A percentile compares a stretch with the other conserved stretches of the same genome.
Evolutionary conservation across 2,888 invertebrate species (phyloP).

Genomic region (Lasioglossum marginatum): DNA sequence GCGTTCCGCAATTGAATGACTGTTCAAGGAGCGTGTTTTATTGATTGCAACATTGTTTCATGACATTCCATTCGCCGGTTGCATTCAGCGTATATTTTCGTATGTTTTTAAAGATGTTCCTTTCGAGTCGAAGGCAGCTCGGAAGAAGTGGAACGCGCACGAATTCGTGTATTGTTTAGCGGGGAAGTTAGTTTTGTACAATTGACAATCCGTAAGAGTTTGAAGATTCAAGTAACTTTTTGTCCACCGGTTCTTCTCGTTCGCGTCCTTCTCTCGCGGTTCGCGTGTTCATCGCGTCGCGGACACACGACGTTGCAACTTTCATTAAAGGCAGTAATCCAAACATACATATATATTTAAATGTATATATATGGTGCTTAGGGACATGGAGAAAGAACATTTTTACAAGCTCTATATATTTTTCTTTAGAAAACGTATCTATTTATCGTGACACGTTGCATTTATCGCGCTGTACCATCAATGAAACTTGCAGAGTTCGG

Average conservation of each 20-base stretch:
- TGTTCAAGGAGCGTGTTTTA: slow-evolving; percentile 5
- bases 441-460: slow-evolving; percentile 36
- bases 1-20: slow-evolving; percentile 7
- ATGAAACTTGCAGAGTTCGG: slow-evolving; percentile 44
- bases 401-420: slow-evolving; percentile 58
- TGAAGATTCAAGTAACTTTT: slow-evolving; percentile 3
- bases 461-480: slow-evolving; percentile 39
- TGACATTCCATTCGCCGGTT: slow-evolving; percentile 55
- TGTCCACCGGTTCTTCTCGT: not conserved
- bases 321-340: slow-evolving; percentile 28
- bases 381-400: slow-evolving; percentile 38
- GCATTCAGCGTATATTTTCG: slow-evolving; percentile 35
- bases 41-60: slow-evolving; percentile 39
- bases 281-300: not conserved
- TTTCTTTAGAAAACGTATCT: slow-evolving; percentile 54
- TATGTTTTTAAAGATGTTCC: slow-evolving; percentile 35
- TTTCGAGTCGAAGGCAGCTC: slow-evolving; percentile 41
- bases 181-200: slow-evolving; percentile 29
- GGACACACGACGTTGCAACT: slow-evolving; percentile 31
- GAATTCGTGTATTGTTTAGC: slow-evolving; percentile 11
- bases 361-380: slow-evolving; percentile 33
- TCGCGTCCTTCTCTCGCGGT: slow-evolving; percentile 37
- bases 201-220: slow-evolving; percentile 47
- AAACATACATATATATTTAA: not conserved
- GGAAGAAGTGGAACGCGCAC: slow-evolving; percentile 17